These are phyloP conservation scores for Amphiprion percula DNA, from an alignment of 2,113 vertebrate species.

Conservation along the genomic window DNA sequence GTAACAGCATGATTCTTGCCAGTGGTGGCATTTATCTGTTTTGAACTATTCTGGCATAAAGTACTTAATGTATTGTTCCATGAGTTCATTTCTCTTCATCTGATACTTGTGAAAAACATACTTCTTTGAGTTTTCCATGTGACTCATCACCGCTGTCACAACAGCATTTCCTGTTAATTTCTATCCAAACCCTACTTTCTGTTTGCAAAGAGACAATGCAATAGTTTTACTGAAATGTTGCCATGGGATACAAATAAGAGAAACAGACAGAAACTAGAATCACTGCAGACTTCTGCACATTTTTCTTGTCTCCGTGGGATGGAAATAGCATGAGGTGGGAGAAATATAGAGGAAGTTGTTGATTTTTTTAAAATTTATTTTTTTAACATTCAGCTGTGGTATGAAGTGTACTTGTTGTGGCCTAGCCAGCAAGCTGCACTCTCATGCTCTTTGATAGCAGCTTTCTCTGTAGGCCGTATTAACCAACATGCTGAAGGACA, in stretches of 20 bases:
- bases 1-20: neutral
- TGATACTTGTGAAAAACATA: constrained; percentile 8
- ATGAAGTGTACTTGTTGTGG: constrained; percentile 55
- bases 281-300: constrained; percentile 31
- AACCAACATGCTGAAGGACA: constrained; percentile 56
- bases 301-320: constrained; percentile 34
- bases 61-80: neutral
- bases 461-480: constrained; percentile 43
- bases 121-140: constrained; percentile 27
- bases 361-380: constrained; percentile 42
- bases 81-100: neutral
- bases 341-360: constrained; percentile 44
- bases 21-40: neutral
- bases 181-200: constrained; percentile 13
- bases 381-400: constrained; percentile 65
- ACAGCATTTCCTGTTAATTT: constrained; percentile 26
- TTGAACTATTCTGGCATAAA: constrained; percentile 3
- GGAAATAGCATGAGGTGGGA: constrained; percentile 28
- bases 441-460: constrained; percentile 73
- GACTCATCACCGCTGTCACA: neutral
- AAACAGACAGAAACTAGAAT: constrained; percentile 36
- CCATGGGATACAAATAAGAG: constrained; percentile 19
- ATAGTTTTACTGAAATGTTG: constrained; percentile 29
- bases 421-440: constrained; percentile 58
- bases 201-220: constrained; percentile 4